A percentile compares a stretch with the other conserved stretches of the same genome.
These are phyloP conservation scores for Leptarthrus brevirostris DNA, from an alignment of 2,888 invertebrate genomes.

Conservation along the genomic window DNA sequence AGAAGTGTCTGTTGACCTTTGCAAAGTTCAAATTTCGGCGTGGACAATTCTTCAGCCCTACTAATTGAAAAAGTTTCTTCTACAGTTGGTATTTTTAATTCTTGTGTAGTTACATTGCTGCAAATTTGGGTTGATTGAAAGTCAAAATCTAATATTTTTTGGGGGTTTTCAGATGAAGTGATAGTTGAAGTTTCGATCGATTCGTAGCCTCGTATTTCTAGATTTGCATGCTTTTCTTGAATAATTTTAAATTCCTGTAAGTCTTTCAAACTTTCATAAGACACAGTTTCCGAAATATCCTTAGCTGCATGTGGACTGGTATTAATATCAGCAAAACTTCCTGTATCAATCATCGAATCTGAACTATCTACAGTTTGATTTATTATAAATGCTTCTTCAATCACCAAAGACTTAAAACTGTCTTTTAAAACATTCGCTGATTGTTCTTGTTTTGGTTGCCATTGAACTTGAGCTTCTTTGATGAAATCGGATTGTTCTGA, in stretches of 20 bases:
- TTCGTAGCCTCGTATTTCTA: not conserved
- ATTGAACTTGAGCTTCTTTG: constrained; percentile 12
- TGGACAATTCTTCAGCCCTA: not conserved
- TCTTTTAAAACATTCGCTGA: constrained; percentile 10
- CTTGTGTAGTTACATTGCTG: not conserved
- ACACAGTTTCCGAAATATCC: constrained; percentile 7
- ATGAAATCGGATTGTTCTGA: constrained; percentile 15
- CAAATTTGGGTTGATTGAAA: not conserved
- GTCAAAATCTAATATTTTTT: not conserved
- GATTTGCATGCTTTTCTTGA: not conserved
- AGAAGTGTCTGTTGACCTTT: not conserved
- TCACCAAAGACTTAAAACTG: not conserved
- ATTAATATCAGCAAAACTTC: not conserved
- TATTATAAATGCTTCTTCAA: constrained; percentile 30
- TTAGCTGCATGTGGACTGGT: not conserved
- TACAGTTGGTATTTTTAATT: constrained; percentile 9
- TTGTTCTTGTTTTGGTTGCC: not conserved
- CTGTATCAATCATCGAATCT: not conserved
- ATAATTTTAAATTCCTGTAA: not conserved
- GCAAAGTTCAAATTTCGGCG: not conserved
- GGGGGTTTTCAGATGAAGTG: constrained; percentile 8
- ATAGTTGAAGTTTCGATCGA: constrained; percentile 7
- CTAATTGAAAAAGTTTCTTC: constrained; percentile 13
- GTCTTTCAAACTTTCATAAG: constrained; percentile 6
- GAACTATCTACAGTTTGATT: not conserved